Evolutionary conservation across 2,797 vertebrate genomes (phyloP).

Genomic region (Microcaecilia unicolor): DNA sequence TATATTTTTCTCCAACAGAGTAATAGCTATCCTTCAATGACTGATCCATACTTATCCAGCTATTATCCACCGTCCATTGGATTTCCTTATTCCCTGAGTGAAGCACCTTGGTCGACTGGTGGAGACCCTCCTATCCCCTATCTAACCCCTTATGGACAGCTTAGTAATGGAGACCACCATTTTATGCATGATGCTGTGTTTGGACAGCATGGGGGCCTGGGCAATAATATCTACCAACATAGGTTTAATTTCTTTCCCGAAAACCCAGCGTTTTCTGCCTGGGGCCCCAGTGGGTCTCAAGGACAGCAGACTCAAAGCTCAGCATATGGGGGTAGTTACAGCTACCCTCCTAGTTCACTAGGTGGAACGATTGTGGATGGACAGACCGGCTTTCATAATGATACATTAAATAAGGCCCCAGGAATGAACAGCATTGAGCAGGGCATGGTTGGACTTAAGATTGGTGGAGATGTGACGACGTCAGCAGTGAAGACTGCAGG

Average conservation of each 20-base stretch:
- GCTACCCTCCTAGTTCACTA: slow-evolving; percentile 86
- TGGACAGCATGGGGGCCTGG: slow-evolving; percentile 85
- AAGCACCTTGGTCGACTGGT: slow-evolving; percentile 92
- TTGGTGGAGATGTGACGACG: slow-evolving; percentile 72
- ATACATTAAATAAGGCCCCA: slow-evolving; percentile 86
- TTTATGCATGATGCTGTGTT: slow-evolving; percentile 93
- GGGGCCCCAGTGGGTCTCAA: slow-evolving; percentile 88
- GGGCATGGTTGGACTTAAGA: slow-evolving; percentile 89
- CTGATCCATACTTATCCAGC: slow-evolving; percentile 89
- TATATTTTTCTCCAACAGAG: slow-evolving; percentile 54
- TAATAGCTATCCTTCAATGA: slow-evolving; percentile 95
- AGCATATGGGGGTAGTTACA: slow-evolving; percentile 87
- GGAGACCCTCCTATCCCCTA: slow-evolving; percentile 92
- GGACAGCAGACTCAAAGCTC: slow-evolving; percentile 90
- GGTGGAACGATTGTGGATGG: slow-evolving; percentile 87
- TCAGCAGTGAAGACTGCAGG: slow-evolving; percentile 82
- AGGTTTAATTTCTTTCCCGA: slow-evolving; percentile 94
- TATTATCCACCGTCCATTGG: slow-evolving; percentile 91
- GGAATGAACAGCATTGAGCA: slow-evolving; percentile 94
- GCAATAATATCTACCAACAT: slow-evolving; percentile 86
- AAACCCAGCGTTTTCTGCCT: slow-evolving; percentile 89
- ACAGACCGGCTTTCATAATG: slow-evolving; percentile 86
- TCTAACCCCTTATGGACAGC: slow-evolving; percentile 86
- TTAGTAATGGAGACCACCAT: slow-evolving; percentile 92
- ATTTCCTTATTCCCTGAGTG: slow-evolving; percentile 88